phyloP scores from a whole-genome alignment of 2,888 invertebrate genomes.

The Chymomyza fuscimana region DNA sequence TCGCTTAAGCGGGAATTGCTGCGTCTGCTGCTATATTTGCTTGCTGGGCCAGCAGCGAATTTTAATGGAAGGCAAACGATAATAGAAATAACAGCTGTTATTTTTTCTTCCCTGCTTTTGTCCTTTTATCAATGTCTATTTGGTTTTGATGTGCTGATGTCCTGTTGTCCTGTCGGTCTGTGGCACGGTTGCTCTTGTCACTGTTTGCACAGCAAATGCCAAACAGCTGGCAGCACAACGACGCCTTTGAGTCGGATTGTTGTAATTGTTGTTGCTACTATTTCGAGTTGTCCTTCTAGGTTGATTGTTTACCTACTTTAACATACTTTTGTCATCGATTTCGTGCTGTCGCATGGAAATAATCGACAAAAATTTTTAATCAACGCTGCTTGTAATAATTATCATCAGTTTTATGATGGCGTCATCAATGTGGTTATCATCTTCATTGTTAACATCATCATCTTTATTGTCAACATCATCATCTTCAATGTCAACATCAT shows the following conservation, averaged over 20 bases:
- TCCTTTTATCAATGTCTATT: slow-evolving; percentile 8
- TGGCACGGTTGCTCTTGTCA: slow-evolving; percentile 23
- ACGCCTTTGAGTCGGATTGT: slow-evolving; percentile 28
- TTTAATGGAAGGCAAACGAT: slow-evolving; percentile 20
- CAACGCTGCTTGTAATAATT: slow-evolving; percentile 38
- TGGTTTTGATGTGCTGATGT: not conserved
- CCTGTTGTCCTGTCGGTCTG: not conserved
- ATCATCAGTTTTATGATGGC: not conserved
- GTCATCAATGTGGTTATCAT: not conserved
- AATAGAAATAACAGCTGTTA: slow-evolving; percentile 34
- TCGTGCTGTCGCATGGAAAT: slow-evolving; percentile 55
- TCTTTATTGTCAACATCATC: slow-evolving; percentile 32
- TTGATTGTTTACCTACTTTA: slow-evolving; percentile 63
- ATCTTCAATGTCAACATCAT: slow-evolving; percentile 13
- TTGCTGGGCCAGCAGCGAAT: slow-evolving; percentile 15
- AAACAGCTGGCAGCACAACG: slow-evolving; percentile 12
- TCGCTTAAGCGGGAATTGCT: not conserved
- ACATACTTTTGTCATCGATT: slow-evolving; percentile 70
- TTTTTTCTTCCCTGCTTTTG: slow-evolving; percentile 18
- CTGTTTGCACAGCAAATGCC: slow-evolving; percentile 54
- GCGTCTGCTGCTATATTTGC: not conserved
- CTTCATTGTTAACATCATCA: not conserved
- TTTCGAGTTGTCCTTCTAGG: slow-evolving; percentile 21
- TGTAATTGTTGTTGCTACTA: slow-evolving; percentile 45
- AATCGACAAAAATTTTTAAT: slow-evolving; percentile 71